Evolutionary conservation across 2,113 vertebrate genomes (phyloP), one percentile per base, ranked within the genome.

Genomic region (Seriola dumerili): DNA sequence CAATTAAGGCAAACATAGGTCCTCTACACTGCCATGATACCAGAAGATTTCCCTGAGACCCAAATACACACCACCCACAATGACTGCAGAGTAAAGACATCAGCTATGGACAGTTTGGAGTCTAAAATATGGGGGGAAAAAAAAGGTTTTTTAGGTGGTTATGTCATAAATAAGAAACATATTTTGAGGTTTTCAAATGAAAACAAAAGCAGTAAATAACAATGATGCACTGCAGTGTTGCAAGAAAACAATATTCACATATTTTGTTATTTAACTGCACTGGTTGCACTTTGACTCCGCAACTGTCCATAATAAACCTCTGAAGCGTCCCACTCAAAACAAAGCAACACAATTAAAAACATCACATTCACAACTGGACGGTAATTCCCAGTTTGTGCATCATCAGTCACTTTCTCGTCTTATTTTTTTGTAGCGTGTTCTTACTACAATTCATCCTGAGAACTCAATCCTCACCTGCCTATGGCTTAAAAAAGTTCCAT

Each of bases 11-110:
- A 76, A 84, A 71, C 67, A 55, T n/a, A 57, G 64, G 69, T 77
- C 16, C 32, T 67, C 29, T 54, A 16, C 65, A 3, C 40, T 21
- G 59, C 59, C 48, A 19, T 2, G 3, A 59, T 10, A 40, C 62
- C 40, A 65, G 65, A 61, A 23, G n/a, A 66, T 75, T 84, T 91
- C 83, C 89, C 92, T 91, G 88, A 93, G 92, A 86, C 50, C 54
- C 14, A 69, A 59, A 59, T 44, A 72, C 64, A 40, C 65, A 68
- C 69, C 65, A 68, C 69, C 25, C 42, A 17, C 13, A 59, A 29
- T 4, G 38, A 54, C 54, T 4, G 29, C 54, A 66, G n/a, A 83
- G 34, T 8, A 44, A 68, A 80, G 4, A 54, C 1, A 3, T 21
- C 10, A 29, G 23, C 38, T 8, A 32, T 52, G n/a, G 36, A 80